Evolutionary conservation across 2,113 vertebrate genomes (phyloP), one percentile per base, ranked within the genome.

Genomic region (Prietella phreatophila): DNA sequence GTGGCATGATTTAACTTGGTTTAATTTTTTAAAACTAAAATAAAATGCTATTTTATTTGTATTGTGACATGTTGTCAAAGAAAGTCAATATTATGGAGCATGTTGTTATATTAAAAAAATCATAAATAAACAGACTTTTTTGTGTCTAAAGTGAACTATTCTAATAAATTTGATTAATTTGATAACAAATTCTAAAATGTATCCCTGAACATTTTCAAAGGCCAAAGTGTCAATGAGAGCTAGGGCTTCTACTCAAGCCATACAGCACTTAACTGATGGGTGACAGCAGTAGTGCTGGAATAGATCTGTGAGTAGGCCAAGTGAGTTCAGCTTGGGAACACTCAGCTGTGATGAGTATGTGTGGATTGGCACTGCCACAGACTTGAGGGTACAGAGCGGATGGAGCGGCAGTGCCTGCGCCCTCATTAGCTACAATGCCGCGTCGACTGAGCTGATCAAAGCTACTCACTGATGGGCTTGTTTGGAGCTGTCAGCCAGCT

Each of bases 401-500:
- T 69, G 85, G 75, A 88, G 86, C 82, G 78, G 63, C 83, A 84
- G 86, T 88, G 69, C 67, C 56, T 56, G 71, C 86, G 50, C 86
- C 86, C 88, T 91, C 90, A 89, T 91, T 91, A 91, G 86, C 88
- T 73, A 86, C 90, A 89, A 88, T 89, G 90, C 86, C 58, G 58
- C 86, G 5, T 81, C 71, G 73, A 58, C 83, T 80, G 83, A 82
- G 42, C 83, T 91, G 90, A 91, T 91, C 90, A 91, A 91, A 91
- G 90, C 83, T 81, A 85, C 88, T 63, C 53, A 65, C 83, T 91
- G 88, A 91, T 91, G 85, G 90, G 88, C 86, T 87, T 88, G 88
- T 89, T 89, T 86, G 88, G 88, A 86, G 88, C 86, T 91, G 90
- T 89, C 90, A 91, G 55, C 79, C 88, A 80, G 85, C 80, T 65